A percentile compares a stretch with the other conserved stretches of the same genome.
Conservation (phyloP, 2,797 vertebrate species). For the Helicolenus hilgendorfi region DNA sequence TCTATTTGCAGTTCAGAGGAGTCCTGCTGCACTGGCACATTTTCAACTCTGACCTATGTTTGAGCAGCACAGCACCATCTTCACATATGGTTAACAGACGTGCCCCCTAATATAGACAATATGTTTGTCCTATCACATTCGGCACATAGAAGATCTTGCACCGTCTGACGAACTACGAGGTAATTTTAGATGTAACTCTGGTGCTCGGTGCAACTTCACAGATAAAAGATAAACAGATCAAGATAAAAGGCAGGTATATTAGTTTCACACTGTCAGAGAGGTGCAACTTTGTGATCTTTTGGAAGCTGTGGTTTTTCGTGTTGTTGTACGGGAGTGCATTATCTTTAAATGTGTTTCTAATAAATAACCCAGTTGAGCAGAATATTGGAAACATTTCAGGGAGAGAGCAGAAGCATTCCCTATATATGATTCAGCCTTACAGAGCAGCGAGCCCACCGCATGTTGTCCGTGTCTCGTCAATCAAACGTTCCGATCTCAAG, state of each 20-base stretch:
- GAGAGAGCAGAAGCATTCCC: not conserved
- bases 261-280: not conserved
- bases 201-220: not conserved
- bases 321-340: not conserved
- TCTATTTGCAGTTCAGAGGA: not conserved
- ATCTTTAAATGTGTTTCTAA: not conserved
- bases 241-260: not conserved
- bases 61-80: not conserved
- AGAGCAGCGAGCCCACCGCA: not conserved
- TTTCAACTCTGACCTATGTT: not conserved
- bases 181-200: not conserved
- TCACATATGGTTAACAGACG: not conserved
- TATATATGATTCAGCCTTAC: not conserved
- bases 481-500: not conserved
- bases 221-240: not conserved
- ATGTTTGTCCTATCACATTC: not conserved
- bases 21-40: not conserved
- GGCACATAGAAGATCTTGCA: not conserved
- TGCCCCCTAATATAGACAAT: not conserved
- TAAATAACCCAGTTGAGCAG: not conserved
- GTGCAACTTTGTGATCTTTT: not conserved
- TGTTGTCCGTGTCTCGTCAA: not conserved
- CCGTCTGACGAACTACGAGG: not conserved
- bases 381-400: not conserved
- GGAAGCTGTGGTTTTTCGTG: not conserved